Evolutionary conservation across 2,888 invertebrate genomes (phyloP).

Genomic region (Agrotis exclamationis): DNA sequence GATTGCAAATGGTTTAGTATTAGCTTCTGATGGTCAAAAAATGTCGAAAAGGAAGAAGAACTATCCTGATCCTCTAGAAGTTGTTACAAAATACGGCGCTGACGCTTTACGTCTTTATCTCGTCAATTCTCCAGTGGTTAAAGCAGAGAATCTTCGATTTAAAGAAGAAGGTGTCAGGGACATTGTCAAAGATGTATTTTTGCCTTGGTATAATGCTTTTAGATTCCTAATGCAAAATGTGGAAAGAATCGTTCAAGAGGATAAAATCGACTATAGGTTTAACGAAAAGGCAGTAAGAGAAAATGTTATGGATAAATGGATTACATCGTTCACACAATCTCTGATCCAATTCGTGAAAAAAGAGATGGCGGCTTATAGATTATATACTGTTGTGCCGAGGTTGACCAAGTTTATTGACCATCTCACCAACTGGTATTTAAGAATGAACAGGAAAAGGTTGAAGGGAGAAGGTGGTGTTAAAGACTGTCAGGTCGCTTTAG

Average conservation of each 20-base stretch:
- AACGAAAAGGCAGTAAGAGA: constrained; percentile 88
- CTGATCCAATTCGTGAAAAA: constrained; percentile 96
- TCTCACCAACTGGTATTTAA: constrained; percentile 99
- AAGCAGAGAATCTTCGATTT: constrained; percentile 98
- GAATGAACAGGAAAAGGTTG: constrained; percentile 98
- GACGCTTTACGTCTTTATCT: constrained; percentile 99
- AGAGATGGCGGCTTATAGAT: constrained; percentile 98
- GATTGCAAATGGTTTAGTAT: constrained; percentile 98
- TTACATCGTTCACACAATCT: constrained; percentile 98
- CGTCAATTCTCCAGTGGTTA: constrained; percentile 99
- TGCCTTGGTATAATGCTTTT: constrained; percentile 99
- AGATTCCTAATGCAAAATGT: constrained; percentile 98
- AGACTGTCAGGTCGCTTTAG: constrained; percentile 96
- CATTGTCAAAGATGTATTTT: constrained; percentile 98
- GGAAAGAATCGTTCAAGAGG: constrained; percentile 94
- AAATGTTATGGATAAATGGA: constrained; percentile 99
- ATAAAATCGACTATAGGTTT: constrained; percentile 90
- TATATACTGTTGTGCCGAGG: constrained; percentile 98
- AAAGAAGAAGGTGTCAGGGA: constrained; percentile 99
- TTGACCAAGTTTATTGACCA: constrained; percentile 99
- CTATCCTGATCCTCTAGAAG: constrained; percentile 98
- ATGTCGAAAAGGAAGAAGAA: constrained; percentile 99
- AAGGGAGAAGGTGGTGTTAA: constrained; percentile 96
- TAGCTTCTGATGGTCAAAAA: constrained; percentile 99
- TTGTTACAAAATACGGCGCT: constrained; percentile 98